These are phyloP conservation scores for Hemaris fuciformis DNA, from an alignment of 2,888 invertebrate genomes.

Conservation along the genomic window DNA sequence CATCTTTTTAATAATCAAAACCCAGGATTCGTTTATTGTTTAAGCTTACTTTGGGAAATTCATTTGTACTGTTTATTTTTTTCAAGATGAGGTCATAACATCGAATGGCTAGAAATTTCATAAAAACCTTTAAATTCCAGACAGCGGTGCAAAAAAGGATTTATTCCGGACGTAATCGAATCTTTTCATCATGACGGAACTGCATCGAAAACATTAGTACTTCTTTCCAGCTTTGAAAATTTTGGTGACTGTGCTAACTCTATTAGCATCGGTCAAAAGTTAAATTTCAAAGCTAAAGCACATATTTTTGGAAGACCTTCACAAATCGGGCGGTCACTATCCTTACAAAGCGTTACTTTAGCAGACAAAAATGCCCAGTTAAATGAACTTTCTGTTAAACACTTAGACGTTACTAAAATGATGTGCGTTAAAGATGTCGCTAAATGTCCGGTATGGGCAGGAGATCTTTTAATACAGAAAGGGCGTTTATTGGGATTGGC, in stretches of 20 bases:
- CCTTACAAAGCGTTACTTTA: slow-evolving; percentile 51
- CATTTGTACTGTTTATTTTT: too few species aligned
- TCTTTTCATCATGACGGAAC: slow-evolving; percentile 50
- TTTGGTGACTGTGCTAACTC: slow-evolving; percentile 48
- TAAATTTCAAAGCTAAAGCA: slow-evolving; percentile 35
- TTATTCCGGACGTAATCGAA: slow-evolving; percentile 50
- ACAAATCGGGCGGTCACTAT: slow-evolving; percentile 44
- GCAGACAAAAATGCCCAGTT: slow-evolving; percentile 21
- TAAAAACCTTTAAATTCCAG: slow-evolving; percentile 42
- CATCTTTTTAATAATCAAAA: too few species aligned
- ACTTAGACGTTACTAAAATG: slow-evolving; percentile 38
- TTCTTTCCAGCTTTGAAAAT: slow-evolving; percentile 53
- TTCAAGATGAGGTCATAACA: not conserved
- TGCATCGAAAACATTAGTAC: slow-evolving; percentile 50
- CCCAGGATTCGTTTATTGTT: too few species aligned
- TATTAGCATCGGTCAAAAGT: slow-evolving; percentile 42
- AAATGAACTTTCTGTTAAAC: slow-evolving; percentile 19
- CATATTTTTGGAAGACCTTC: slow-evolving; percentile 57
- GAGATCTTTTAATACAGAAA: slow-evolving; percentile 61
- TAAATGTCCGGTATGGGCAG: slow-evolving; percentile 59
- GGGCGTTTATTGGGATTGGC: slow-evolving; percentile 55
- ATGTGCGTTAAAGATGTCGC: slow-evolving; percentile 54
- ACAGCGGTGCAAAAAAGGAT: slow-evolving; percentile 65
- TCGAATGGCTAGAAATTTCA: not conserved
- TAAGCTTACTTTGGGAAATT: too few species aligned